phyloP scores from a whole-genome alignment of 2,113 vertebrate genomes.

The Xerus inauris region DNA sequence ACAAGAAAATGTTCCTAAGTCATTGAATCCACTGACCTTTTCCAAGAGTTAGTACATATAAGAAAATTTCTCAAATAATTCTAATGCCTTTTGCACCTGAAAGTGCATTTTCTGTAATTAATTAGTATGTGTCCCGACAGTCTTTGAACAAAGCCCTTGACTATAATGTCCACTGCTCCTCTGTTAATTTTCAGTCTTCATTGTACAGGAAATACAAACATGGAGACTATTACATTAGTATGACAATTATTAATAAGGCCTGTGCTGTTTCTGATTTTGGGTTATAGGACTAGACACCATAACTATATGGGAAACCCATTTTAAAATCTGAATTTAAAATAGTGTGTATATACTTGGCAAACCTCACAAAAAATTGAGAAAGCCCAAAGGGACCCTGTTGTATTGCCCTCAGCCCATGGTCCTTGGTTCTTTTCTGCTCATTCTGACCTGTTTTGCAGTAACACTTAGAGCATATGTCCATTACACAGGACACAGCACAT shows the following conservation, averaged over 20 bases:
- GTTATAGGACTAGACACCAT: neutral
- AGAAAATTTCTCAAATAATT: neutral
- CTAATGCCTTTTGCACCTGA: conserved; percentile 22
- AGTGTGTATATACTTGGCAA: neutral
- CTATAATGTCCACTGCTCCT: neutral
- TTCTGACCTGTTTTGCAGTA: neutral
- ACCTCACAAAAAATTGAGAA: neutral
- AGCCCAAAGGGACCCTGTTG: neutral
- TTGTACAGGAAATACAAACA: conserved; percentile 26
- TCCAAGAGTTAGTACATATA: neutral
- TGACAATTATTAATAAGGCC: neutral
- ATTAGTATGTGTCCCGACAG: neutral
- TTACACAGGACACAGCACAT: neutral
- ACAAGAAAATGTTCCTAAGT: neutral
- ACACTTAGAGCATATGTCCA: neutral
- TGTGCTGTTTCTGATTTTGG: conserved; percentile 5
- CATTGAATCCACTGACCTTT: neutral
- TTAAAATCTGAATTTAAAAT: conserved; percentile 38
- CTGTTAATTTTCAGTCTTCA: conserved; percentile 51
- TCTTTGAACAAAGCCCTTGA: neutral
- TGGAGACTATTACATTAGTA: neutral
- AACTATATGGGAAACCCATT: neutral
- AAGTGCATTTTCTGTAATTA: conserved; percentile 52
- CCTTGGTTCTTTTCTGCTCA: neutral
- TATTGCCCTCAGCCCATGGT: neutral